phyloP scores from a whole-genome alignment of 2,113 vertebrate species.

The Mesoclemmys tuberculata region DNA sequence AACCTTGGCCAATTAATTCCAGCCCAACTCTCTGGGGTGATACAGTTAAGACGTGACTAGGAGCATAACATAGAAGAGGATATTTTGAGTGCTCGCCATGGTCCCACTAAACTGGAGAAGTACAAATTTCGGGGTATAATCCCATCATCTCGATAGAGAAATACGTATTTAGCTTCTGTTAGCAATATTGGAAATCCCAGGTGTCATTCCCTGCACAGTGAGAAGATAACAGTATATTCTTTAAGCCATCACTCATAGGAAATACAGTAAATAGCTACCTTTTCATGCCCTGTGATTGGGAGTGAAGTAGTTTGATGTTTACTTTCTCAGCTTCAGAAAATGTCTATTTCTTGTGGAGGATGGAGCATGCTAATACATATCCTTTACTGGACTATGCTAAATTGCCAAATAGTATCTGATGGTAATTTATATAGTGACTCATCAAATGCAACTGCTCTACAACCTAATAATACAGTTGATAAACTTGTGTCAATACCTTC shows the following conservation, averaged over 20 bases:
- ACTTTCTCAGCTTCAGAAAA: neutral
- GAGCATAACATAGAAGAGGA: neutral
- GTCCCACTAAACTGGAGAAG: neutral
- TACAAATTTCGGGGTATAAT: neutral
- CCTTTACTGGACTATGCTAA: neutral
- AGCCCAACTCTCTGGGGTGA: neutral
- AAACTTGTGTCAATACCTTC: neutral
- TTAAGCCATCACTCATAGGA: neutral
- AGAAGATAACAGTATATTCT: neutral
- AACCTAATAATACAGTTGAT: accelerated
- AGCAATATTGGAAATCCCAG: neutral
- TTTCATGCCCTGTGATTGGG: neutral
- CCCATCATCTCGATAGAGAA: neutral
- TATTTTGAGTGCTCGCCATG: neutral
- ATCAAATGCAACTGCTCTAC: neutral
- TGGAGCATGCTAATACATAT: neutral
- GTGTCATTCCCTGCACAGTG: neutral
- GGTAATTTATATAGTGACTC: neutral
- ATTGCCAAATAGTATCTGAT: neutral
- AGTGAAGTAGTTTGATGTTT: neutral
- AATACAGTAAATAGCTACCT: neutral
- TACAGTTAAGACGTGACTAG: neutral
- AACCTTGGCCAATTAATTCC: neutral
- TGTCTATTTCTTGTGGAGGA: neutral
- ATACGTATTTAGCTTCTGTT: neutral